A percentile compares a stretch with the other conserved stretches of the same genome.
These are phyloP conservation scores for Panthera uncia DNA, from an alignment of 2,113 vertebrate species.

Conservation along the genomic window DNA sequence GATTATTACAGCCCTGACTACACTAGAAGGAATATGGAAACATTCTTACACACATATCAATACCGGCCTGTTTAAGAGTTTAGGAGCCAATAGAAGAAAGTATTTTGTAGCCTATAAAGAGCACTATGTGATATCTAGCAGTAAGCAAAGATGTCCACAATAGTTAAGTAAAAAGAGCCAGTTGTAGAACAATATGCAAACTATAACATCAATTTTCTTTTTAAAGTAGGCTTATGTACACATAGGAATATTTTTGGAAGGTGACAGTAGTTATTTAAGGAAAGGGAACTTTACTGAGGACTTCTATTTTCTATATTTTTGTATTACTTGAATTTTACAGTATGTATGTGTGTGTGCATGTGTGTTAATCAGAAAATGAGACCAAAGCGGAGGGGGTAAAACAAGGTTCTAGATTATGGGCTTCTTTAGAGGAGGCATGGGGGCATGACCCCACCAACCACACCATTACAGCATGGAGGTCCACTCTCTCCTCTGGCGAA, in stretches of 20 bases:
- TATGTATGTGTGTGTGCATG: rapidly evolving
- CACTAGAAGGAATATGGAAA: not conserved
- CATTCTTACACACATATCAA: not conserved
- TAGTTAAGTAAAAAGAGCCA: not conserved
- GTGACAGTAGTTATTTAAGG: not conserved
- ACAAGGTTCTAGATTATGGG: not conserved
- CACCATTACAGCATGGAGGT: not conserved
- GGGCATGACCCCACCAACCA: not conserved
- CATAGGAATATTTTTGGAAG: not conserved
- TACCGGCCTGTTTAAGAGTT: not conserved
- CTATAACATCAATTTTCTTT: not conserved
- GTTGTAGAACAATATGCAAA: not conserved
- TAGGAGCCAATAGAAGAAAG: not conserved
- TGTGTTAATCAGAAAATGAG: not conserved
- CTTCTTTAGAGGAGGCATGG: not conserved
- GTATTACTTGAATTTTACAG: not conserved
- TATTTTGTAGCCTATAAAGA: not conserved
- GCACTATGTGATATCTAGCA: not conserved
- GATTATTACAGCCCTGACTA: not conserved
- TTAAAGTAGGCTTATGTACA: not conserved
- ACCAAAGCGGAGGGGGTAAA: not conserved
- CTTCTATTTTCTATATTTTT: not conserved
- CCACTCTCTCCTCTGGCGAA: not conserved
- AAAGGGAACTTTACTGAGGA: not conserved
- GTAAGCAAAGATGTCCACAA: not conserved